Conservation (phyloP, 1,140 invertebrate genomes). For the Radopholus similis region DNA sequence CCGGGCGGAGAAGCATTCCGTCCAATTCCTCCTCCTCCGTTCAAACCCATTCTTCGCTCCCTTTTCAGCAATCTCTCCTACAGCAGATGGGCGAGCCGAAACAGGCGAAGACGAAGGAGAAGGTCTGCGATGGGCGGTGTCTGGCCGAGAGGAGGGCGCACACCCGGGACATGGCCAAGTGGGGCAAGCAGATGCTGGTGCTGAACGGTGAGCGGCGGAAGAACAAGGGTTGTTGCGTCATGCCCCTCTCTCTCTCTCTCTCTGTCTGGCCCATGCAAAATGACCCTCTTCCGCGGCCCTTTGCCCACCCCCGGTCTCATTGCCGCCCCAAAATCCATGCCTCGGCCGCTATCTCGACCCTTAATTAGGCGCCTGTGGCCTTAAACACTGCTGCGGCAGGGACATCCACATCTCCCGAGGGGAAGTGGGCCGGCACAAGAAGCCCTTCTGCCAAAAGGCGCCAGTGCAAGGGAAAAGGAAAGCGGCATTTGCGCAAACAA, state of each 20-base stretch:
- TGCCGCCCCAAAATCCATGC: neutral
- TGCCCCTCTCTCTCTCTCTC: neutral
- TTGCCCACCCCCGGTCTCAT: neutral
- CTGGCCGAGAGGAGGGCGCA: constrained; percentile 1
- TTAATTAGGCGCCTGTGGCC: neutral
- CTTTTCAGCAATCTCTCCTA: too few relatives aligned
- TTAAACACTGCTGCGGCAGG: neutral
- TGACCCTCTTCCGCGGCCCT: too few relatives aligned
- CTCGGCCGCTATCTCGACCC: neutral
- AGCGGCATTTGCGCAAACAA: too few relatives aligned
- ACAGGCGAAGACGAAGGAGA: neutral
- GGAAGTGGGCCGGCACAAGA: too few relatives aligned
- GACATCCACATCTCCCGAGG: too few relatives aligned
- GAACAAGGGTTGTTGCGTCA: neutral
- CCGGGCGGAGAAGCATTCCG: too few relatives aligned
- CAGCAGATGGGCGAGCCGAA: too few relatives aligned
- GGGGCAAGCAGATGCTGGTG: neutral
- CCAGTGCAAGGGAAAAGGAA: too few relatives aligned
- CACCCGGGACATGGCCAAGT: constrained; percentile 1
- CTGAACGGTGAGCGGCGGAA: neutral
- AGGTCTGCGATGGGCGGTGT: constrained; percentile 6
- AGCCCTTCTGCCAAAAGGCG: too few relatives aligned
- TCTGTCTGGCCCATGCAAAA: neutral
- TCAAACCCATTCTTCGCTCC: too few relatives aligned
- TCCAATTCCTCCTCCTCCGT: too few relatives aligned